A percentile compares a stretch with the other conserved stretches of the same genome.
Evolutionary conservation across 2,888 invertebrate genomes (phyloP).

Genomic region (Habrosyne pyritoides): DNA sequence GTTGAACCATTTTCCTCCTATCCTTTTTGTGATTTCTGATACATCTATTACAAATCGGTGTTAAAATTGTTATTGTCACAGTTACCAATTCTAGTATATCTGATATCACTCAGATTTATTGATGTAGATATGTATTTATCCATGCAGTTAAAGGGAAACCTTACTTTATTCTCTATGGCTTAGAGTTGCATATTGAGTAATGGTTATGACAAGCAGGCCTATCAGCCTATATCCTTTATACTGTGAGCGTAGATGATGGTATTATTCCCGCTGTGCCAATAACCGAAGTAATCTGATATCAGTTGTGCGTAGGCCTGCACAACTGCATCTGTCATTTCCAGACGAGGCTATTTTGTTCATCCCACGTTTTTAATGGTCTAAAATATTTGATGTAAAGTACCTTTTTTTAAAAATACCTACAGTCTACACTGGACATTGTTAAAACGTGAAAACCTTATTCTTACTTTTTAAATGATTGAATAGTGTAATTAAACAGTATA

Average conservation of each 20-base stretch:
- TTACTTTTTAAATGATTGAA: too few relatives aligned
- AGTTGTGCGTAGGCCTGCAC: conserved; percentile 39
- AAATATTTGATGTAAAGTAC: too few relatives aligned
- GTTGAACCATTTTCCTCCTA: too few relatives aligned
- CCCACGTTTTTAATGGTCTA: conserved; percentile 2
- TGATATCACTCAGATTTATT: not conserved
- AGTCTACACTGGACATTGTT: too few relatives aligned
- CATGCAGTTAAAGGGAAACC: not conserved
- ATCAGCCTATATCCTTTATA: not conserved
- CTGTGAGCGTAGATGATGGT: conserved; percentile 17
- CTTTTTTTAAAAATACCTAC: not conserved
- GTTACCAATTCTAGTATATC: not conserved
- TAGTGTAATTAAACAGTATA: not conserved
- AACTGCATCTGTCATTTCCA: conserved; percentile 31
- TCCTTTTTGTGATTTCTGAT: too few relatives aligned
- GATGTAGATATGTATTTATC: not conserved
- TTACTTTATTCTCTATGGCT: not conserved
- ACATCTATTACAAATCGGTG: too few relatives aligned
- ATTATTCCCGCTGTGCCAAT: conserved; percentile 34
- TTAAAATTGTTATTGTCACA: not conserved
- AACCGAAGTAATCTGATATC: conserved; percentile 37
- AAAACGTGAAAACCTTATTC: too few relatives aligned
- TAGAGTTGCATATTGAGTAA: not conserved
- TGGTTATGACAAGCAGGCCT: not conserved
- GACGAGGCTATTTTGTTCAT: conserved; percentile 21